phyloP scores from a whole-genome alignment of 2,888 invertebrate genomes.

The Pseudoips prasinana region DNA sequence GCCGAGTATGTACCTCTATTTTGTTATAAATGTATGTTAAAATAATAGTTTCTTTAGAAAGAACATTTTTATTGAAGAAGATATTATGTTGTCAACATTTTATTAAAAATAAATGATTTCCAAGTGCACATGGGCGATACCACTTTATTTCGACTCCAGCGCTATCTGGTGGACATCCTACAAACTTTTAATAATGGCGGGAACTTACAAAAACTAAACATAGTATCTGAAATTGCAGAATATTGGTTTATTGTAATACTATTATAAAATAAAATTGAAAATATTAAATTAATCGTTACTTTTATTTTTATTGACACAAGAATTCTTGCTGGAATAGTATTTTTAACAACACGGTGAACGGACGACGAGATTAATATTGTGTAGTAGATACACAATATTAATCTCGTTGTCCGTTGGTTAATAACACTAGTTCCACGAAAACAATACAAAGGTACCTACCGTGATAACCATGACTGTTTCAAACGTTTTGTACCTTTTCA shows the following conservation, averaged over 20 bases:
- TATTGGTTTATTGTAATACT: no score
- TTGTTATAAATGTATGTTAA: slow-evolving; percentile 29
- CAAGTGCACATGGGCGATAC: slow-evolving; percentile 67
- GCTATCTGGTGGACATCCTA: slow-evolving; percentile 46
- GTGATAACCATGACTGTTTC: no score
- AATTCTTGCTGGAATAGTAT: no score
- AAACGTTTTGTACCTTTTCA: no score
- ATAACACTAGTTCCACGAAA: no score
- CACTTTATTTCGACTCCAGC: slow-evolving; percentile 51
- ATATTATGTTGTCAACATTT: slow-evolving; percentile 39
- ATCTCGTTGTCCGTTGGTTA: no score
- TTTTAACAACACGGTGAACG: no score
- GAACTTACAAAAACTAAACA: slow-evolving; percentile 36
- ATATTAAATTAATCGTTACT: neutral
- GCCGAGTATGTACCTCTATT: slow-evolving; percentile 38
- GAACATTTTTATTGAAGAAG: slow-evolving; percentile 58
- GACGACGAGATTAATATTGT: no score
- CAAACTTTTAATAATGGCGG: slow-evolving; percentile 42
- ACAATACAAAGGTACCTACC: no score
- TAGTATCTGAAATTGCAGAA: no score
- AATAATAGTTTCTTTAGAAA: slow-evolving; percentile 44
- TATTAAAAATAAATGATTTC: slow-evolving; percentile 35
- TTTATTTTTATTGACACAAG: no score
- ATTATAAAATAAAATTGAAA: slow-evolving; percentile 8
- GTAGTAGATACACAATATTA: no score